Percentiles rank a stretch among this genome's conserved stretches.
Evolutionary conservation across 2,113 vertebrate species (phyloP).

Genomic region (Sinocyclocheilus anshuiensis): DNA sequence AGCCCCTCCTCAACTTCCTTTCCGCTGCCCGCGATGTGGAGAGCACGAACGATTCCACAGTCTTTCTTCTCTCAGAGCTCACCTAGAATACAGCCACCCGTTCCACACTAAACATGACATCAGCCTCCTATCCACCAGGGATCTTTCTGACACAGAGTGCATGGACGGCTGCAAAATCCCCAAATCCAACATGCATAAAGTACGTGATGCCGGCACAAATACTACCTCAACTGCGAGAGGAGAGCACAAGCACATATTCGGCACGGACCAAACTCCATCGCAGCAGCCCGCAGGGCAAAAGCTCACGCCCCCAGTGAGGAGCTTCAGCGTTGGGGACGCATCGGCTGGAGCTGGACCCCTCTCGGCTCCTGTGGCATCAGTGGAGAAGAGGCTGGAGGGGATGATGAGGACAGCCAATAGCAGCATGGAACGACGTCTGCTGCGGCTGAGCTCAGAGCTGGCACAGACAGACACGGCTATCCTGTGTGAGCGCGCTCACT

Average conservation of each 20-base stretch:
- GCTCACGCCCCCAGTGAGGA: conserved; percentile 50
- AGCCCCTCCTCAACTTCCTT: conserved; percentile 73
- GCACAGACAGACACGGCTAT: conserved; percentile 90
- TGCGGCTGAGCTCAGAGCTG: conserved; percentile 87
- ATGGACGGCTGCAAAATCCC: conserved; percentile 49
- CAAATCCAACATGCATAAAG: conserved; percentile 56
- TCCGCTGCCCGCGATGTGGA: conserved; percentile 81
- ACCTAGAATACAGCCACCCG: conserved; percentile 85
- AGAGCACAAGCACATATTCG: conserved; percentile 24
- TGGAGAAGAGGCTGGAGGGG: conserved; percentile 83
- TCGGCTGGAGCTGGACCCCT: not conserved
- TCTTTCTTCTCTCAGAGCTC: conserved; percentile 81
- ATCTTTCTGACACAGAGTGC: conserved; percentile 48
- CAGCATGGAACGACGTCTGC: conserved; percentile 87
- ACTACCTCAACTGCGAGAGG: not conserved
- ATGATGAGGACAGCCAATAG: conserved; percentile 87
- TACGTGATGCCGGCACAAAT: conserved; percentile 57
- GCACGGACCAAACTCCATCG: not conserved
- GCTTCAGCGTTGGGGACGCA: conserved; percentile 9
- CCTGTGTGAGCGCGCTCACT: conserved; percentile 87
- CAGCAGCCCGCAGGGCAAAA: conserved; percentile 33
- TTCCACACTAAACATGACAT: conserved; percentile 75
- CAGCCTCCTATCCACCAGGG: conserved; percentile 67
- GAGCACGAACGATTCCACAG: conserved; percentile 83
- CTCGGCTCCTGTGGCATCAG: conserved; percentile 73